Conservation (phyloP, 2,113 vertebrate genomes). For the Rattus norvegicus region DNA sequence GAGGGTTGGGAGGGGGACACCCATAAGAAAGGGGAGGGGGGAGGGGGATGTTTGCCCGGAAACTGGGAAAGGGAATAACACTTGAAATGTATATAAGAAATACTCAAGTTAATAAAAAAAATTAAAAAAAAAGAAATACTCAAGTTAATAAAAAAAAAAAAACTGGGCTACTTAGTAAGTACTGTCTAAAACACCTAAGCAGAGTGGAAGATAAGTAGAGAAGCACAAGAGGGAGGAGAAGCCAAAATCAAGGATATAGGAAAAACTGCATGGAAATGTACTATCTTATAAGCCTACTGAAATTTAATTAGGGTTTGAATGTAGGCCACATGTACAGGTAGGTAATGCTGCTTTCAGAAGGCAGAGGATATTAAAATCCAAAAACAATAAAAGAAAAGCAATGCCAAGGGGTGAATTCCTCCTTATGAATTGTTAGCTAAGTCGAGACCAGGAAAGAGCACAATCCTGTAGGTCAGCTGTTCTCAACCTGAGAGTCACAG, state of each 20-base stretch:
- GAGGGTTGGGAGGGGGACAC: too few species aligned
- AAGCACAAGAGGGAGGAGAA: too few species aligned
- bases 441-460: neutral
- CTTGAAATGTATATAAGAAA: too few species aligned
- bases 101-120: too few species aligned
- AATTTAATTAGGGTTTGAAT: neutral
- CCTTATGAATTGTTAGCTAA: neutral
- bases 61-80: too few species aligned
- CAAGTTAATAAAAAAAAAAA: too few species aligned
- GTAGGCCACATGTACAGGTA: too few species aligned
- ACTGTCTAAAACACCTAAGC: neutral
- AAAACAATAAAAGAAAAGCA: neutral
- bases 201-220: too few species aligned
- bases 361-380: neutral
- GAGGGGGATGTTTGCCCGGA: too few species aligned
- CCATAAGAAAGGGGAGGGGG: too few species aligned
- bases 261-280: neutral
- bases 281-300: neutral
- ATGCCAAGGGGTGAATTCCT: neutral
- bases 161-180: neutral
- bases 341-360: neutral
- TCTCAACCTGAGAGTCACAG: too few species aligned
- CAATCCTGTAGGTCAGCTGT: neutral
- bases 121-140: too few species aligned
- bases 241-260: neutral